These are phyloP conservation scores for Ceratina australensis DNA, from an alignment of 1,140 invertebrate species.

Conservation along the genomic window DNA sequence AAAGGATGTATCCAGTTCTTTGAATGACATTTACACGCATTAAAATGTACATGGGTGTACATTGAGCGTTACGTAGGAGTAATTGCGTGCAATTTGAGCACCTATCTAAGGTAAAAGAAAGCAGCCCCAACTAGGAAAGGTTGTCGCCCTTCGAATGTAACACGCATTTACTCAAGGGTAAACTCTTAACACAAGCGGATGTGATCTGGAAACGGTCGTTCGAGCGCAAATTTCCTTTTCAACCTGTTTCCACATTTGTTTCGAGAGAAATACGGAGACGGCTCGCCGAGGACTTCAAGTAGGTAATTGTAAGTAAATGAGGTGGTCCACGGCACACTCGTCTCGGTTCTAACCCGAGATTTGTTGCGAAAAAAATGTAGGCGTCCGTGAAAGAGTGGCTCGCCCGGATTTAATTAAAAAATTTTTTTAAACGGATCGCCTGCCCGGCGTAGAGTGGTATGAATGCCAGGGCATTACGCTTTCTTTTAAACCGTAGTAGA, in stretches of 20 bases:
- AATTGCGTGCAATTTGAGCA: neutral
- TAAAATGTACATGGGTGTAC: neutral
- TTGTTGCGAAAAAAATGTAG: neutral
- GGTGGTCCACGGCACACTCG: neutral
- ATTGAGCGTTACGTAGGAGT: neutral
- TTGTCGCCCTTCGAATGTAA: neutral
- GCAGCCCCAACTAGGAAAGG: neutral
- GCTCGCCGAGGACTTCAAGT: conserved; percentile 16
- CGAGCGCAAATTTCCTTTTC: conserved; percentile 16
- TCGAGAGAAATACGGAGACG: neutral
- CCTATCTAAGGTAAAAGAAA: too few species aligned
- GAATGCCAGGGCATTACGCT: neutral
- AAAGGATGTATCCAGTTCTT: too few species aligned
- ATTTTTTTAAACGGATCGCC: conserved; percentile 32
- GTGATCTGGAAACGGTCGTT: neutral
- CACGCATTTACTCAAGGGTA: neutral
- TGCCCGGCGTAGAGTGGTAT: neutral
- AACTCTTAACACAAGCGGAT: neutral
- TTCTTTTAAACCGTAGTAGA: conserved; percentile 9
- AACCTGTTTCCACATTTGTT: neutral
- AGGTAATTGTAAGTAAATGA: conserved; percentile 43
- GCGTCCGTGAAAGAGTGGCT: conserved; percentile 1
- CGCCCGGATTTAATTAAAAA: conserved; percentile 39
- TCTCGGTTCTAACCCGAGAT: neutral
- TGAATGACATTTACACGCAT: too few species aligned